Evolutionary conservation across 2,797 vertebrate species (phyloP), one percentile per base, ranked within the genome.

Genomic region (Halcyon leucocephala): DNA sequence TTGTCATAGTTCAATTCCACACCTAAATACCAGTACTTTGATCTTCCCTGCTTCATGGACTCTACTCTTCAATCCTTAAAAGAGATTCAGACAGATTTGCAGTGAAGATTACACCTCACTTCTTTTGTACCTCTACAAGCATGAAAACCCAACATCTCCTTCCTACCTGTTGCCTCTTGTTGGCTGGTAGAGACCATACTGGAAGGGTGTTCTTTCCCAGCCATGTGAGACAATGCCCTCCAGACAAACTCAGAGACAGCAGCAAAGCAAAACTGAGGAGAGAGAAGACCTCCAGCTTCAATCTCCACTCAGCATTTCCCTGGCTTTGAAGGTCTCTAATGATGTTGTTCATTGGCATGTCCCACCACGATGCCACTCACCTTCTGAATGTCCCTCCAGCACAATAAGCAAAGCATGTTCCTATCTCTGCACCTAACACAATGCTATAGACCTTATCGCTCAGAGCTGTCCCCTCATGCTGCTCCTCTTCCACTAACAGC

Each of bases 21-120:
- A 49, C 81, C 49, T 90, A 78, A 91, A 95, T 70, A 77, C 65
- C 70, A 82, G 22, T 41, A 64, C 91, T 95, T 93, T 96, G 80
- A 93, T 90, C 77, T 91, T 72, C 42, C n/a, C 71, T 83, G n/a
- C n/a, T 52, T 86, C 42, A 12, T 33, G 55, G 55, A 44, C 58
- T 94, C 48, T 31, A 12, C 11, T 57, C 46, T 81, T 95, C 84
- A 35, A 93, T 55, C 58, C 62, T 86, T 67, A 70, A 42, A 88
- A 57, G 62, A 76, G 28, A 48, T 64, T 55, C 44, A 73, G 10
- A 3, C 39, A 84, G 70, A 86, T 91, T 58, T 86, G 35, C 6
- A 7, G 77, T 39, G 42, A 61, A 88, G 85, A 93, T 95, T 96
- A 54, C 55, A 29, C 39, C 33, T 81, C 62, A 42, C 7, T 54